phyloP scores from a whole-genome alignment of 2,113 vertebrate genomes.

The Misgurnus anguillicaudatus region DNA sequence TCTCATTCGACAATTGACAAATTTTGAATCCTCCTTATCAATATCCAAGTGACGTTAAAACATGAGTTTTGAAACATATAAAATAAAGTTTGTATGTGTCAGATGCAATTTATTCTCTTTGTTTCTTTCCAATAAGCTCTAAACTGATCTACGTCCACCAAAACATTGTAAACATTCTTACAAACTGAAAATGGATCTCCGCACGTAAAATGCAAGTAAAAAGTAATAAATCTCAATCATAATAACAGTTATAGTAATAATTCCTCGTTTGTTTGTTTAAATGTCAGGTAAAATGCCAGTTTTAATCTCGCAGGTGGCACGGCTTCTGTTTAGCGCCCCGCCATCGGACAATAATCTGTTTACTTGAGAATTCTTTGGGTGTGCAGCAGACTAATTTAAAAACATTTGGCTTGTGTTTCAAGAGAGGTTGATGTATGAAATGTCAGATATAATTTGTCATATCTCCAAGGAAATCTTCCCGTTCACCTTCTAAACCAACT shows the following conservation, averaged over 20 bases:
- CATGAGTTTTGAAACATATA: no score
- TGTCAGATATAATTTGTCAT: constrained; percentile 34
- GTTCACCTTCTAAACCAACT: constrained; percentile 14
- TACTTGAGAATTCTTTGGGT: constrained; percentile 32
- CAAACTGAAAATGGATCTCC: background rate
- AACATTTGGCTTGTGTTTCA: constrained; percentile 15
- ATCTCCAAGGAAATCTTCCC: constrained; percentile 21
- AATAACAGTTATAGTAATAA: constrained; percentile 16
- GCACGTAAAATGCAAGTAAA: constrained; percentile 11
- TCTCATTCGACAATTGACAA: background rate
- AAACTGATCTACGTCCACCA: background rate
- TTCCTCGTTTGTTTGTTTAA: constrained; percentile 27
- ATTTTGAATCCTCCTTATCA: background rate
- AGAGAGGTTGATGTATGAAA: constrained; percentile 22
- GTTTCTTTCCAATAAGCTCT: background rate
- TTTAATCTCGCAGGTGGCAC: constrained; percentile 32
- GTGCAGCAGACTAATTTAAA: constrained; percentile 33
- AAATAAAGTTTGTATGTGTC: no score
- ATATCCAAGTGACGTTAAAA: background rate
- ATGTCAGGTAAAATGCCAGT: constrained; percentile 35
- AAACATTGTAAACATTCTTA: background rate
- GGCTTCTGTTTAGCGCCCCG: constrained; percentile 6
- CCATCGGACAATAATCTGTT: constrained; percentile 32
- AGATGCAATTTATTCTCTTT: no score
- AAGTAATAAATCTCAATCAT: constrained; percentile 11